Evolutionary conservation across 2,797 vertebrate species (phyloP).

Genomic region (Aplochiton taeniatus): DNA sequence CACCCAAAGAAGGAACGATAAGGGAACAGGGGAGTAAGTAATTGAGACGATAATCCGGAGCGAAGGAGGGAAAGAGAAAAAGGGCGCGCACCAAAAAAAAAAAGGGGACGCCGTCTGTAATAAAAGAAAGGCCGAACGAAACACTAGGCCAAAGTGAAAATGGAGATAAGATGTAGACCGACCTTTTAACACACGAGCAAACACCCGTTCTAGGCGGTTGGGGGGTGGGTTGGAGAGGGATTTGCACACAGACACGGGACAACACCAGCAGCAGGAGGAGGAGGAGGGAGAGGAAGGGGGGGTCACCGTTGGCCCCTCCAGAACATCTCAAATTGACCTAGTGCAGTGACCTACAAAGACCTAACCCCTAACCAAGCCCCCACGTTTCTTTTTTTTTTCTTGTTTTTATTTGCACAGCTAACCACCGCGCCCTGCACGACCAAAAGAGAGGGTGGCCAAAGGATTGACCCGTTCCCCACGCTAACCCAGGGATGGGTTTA

Average conservation of each 20-base stretch:
- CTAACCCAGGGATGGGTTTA: conserved; percentile 28
- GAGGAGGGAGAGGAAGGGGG: background rate
- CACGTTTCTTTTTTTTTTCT: no score
- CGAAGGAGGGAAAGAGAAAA: conserved; percentile 18
- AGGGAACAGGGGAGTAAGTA: conserved; percentile 21
- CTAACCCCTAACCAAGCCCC: background rate
- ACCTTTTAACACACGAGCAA: conserved; percentile 7
- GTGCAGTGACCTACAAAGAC: conserved; percentile 26
- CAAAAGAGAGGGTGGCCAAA: background rate
- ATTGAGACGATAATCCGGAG: conserved; percentile 43
- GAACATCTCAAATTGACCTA: conserved; percentile 30
- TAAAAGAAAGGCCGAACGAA: background rate
- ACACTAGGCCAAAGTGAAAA: no score
- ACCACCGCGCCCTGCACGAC: background rate
- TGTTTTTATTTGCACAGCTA: no score
- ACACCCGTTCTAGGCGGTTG: no score
- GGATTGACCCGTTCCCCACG: conserved; percentile 19
- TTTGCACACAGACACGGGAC: background rate
- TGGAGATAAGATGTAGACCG: background rate
- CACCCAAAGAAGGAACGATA: background rate
- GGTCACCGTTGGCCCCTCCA: background rate
- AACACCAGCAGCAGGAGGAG: background rate
- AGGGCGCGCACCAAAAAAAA: background rate
- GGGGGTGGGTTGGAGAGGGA: background rate
- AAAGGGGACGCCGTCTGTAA: conserved; percentile 4